A percentile compares a stretch with the other conserved stretches of the same genome.
Evolutionary conservation across 2,797 vertebrate genomes (phyloP).

Genomic region (Cheirogaleus major): DNA sequence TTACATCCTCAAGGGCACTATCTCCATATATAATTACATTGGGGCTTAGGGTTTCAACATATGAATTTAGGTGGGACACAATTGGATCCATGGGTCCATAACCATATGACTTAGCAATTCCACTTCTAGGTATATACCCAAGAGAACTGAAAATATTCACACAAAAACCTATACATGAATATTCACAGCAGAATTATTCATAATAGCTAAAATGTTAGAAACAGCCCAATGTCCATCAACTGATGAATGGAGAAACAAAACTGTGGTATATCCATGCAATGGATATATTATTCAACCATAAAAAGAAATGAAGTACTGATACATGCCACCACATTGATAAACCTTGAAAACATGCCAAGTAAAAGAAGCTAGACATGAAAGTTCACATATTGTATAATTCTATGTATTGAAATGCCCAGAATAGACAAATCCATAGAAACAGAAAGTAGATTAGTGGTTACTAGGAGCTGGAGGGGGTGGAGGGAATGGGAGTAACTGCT

Average conservation of each 20-base stretch:
- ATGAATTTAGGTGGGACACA: not conserved
- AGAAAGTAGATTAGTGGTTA: not conserved
- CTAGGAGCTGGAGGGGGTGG: not conserved
- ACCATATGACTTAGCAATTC: not conserved
- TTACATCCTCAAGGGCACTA: not conserved
- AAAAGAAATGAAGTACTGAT: not conserved
- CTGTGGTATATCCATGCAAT: not conserved
- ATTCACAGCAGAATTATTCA: not conserved
- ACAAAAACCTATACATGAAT: not conserved
- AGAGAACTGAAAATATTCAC: not conserved
- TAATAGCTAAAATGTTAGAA: not conserved
- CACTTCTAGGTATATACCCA: not conserved
- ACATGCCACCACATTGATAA: not conserved
- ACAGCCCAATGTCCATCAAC: not conserved
- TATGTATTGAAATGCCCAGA: not conserved
- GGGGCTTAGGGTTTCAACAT: not conserved
- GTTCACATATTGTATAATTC: not conserved
- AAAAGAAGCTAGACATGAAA: not conserved
- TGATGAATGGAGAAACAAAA: not conserved
- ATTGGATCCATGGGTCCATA: not conserved
- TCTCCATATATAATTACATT: not conserved
- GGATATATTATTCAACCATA: not conserved
- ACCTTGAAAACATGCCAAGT: not conserved
- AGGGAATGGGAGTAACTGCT: not conserved
- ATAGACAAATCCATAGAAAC: not conserved